Evolutionary conservation across 2,888 invertebrate genomes (phyloP).

Genomic region (Scaptomyza cyrtandrae): DNA sequence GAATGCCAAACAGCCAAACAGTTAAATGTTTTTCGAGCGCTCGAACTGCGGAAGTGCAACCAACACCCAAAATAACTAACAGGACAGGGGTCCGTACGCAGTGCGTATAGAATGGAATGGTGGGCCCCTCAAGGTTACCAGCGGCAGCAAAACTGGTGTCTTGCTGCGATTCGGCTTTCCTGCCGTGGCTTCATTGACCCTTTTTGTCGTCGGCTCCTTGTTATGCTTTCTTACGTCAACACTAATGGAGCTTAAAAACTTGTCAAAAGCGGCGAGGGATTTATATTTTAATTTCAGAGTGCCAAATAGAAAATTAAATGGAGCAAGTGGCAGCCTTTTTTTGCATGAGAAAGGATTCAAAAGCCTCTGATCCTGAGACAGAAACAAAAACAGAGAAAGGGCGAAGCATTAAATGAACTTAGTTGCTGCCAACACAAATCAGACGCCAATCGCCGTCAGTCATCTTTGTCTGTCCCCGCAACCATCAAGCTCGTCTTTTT

Average conservation of each 20-base stretch:
- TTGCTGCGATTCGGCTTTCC: slow-evolving; percentile 68
- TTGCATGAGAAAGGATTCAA: not conserved
- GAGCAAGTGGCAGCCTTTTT: slow-evolving; percentile 27
- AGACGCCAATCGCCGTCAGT: slow-evolving; percentile 69
- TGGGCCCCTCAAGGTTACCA: slow-evolving; percentile 52
- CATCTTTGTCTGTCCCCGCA: slow-evolving; percentile 26
- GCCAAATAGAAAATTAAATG: slow-evolving; percentile 73
- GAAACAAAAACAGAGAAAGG: not conserved
- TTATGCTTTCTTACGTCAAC: slow-evolving; percentile 72
- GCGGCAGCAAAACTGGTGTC: slow-evolving; percentile 40
- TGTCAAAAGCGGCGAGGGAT: slow-evolving; percentile 74
- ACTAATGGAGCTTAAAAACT: slow-evolving; percentile 78
- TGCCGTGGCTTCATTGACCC: slow-evolving; percentile 72
- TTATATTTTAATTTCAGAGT: slow-evolving; percentile 74
- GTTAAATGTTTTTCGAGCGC: slow-evolving; percentile 66
- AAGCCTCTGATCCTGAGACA: not conserved
- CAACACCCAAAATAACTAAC: slow-evolving; percentile 46
- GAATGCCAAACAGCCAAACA: slow-evolving; percentile 78
- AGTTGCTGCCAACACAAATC: slow-evolving; percentile 62
- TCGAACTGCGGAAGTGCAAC: slow-evolving; percentile 63
- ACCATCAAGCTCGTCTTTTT: not conserved
- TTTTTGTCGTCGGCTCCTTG: slow-evolving; percentile 55
- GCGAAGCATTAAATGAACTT: slow-evolving; percentile 64
- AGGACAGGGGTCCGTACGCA: slow-evolving; percentile 10
- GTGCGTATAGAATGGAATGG: slow-evolving; percentile 6